These are phyloP conservation scores for Eupithecia dodoneata DNA, from an alignment of 2,888 invertebrate species.

Conservation along the genomic window DNA sequence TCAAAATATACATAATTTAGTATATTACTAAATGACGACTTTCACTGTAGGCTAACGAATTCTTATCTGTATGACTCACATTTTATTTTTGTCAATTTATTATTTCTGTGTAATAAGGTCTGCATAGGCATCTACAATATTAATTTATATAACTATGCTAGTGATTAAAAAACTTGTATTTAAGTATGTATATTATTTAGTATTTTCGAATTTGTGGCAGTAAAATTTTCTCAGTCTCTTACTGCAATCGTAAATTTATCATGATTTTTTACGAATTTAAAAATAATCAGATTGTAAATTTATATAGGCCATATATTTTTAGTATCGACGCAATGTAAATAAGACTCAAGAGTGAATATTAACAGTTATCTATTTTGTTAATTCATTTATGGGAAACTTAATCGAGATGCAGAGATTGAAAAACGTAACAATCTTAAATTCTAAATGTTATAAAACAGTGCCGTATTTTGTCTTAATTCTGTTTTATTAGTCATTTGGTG, in stretches of 20 bases:
- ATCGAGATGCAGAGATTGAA: constrained; percentile 50
- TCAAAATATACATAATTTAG: constrained; percentile 79
- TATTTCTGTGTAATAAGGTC: constrained; percentile 68
- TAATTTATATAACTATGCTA: constrained; percentile 42
- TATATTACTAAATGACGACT: constrained; percentile 83
- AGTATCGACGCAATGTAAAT: constrained; percentile 52
- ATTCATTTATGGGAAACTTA: constrained; percentile 46
- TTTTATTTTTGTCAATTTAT: constrained; percentile 73
- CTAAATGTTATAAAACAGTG: neutral
- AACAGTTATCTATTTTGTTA: constrained; percentile 51
- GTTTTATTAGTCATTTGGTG: neutral
- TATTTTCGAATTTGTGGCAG: constrained; percentile 46
- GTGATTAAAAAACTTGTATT: constrained; percentile 39
- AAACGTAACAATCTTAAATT: neutral
- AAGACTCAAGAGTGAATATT: constrained; percentile 51
- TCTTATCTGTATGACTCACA: constrained; percentile 66
- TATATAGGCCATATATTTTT: constrained; percentile 48
- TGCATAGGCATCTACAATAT: constrained; percentile 58
- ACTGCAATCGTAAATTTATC: constrained; percentile 50
- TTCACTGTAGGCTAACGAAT: constrained; percentile 68
- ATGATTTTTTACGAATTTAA: constrained; percentile 71
- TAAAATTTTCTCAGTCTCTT: constrained; percentile 46
- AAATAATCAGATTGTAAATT: constrained; percentile 58
- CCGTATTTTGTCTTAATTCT: neutral
- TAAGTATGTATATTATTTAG: constrained; percentile 57